Evolutionary conservation across 2,888 invertebrate genomes (phyloP), one percentile per base, ranked within the genome.

Genomic region (Shargacucullia verbasci): DNA sequence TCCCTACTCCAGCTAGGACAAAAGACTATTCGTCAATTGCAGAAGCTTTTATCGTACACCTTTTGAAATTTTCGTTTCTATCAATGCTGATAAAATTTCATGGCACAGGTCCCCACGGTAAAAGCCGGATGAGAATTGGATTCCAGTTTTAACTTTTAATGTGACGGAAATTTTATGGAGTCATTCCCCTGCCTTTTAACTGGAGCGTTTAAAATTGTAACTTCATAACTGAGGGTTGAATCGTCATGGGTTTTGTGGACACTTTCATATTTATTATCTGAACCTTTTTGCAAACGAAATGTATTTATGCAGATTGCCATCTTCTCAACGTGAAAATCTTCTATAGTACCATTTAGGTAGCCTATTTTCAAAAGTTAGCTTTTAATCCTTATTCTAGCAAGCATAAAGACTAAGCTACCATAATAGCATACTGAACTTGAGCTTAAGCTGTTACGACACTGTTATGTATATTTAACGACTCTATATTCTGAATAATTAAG

Each of bases 381-480:
- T 12, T 33, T 39, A 38, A 48, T 31, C n/a, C 29, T 37, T 39
- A 46, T 53, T 43, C 14, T 15, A 38, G 9, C 10, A 10, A 34
- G 11, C 13, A 34, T 25, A 47, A 38, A 12, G 43, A 31, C 43
- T 52, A 6, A 40, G n/a, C 35, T 49, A 6, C 2, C 9, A 4
- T 34, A 34, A 53, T 43, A 49, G 57, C 57, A 2, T 13, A 47
- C 31, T 29, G 39, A 14, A 59, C 35, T 50, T 35, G 20, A 39
- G 8, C 11, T 20, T 43, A 54, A 52, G 27, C 48, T 53, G 27
- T 45, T 29, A 43, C 27, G 1, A 14, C 20, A 46, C 29, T 29
- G 34, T 53, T 53, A 64, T 49, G 50, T 29, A 50, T 39, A 39
- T 59, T 39, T 35, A 25, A 49, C 14, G 59, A 15, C 20, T 44